These are phyloP conservation scores for Dryococelus australis DNA, from an alignment of 2,888 invertebrate genomes.

Conservation along the genomic window DNA sequence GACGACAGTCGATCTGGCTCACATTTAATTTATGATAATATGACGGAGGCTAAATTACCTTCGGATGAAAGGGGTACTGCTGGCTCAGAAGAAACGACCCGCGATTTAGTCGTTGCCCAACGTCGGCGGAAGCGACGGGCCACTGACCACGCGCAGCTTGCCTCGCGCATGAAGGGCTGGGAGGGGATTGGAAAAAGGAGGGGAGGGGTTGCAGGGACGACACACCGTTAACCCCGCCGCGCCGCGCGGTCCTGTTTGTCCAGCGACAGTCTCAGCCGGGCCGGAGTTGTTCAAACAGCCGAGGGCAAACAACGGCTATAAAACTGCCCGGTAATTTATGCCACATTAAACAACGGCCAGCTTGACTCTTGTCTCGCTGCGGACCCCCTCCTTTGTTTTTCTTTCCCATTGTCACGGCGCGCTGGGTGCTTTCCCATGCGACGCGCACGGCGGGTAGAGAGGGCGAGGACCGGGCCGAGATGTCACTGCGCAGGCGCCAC, in stretches of 20 bases:
- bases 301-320: constrained; percentile 5
- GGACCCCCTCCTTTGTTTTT: not conserved
- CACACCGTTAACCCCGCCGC: not conserved
- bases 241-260: not conserved
- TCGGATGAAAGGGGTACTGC: too few relatives aligned
- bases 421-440: not conserved
- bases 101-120: too few relatives aligned
- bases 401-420: constrained; percentile 16
- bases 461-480: too few relatives aligned
- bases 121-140: too few relatives aligned
- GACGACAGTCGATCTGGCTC: too few relatives aligned
- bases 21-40: too few relatives aligned
- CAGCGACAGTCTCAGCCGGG: constrained; percentile 13
- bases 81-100: too few relatives aligned
- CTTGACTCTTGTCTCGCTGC: not conserved
- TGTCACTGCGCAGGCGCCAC: too few relatives aligned
- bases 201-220: not conserved
- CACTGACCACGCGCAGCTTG: too few relatives aligned
- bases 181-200: not conserved
- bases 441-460: not conserved
- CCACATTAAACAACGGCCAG: constrained; percentile 6
- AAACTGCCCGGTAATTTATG: constrained; percentile 16
- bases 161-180: not conserved
- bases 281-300: constrained; percentile 16
- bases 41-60: too few relatives aligned